These are phyloP conservation scores for Cettia cetti DNA, from an alignment of 2,113 vertebrate genomes.

Conservation along the genomic window DNA sequence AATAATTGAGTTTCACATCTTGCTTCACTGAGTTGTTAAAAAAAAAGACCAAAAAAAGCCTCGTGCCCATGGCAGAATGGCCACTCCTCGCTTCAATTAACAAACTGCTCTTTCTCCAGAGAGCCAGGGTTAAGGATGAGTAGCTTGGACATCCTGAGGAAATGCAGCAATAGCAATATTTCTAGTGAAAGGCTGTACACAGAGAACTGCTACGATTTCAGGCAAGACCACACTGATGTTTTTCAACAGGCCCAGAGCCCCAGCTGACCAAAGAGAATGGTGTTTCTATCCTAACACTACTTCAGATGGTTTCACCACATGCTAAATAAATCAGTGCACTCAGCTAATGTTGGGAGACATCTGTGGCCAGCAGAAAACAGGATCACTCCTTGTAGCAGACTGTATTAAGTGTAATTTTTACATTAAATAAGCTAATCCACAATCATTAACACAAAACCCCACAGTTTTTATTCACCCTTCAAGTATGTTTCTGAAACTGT, in stretches of 20 bases:
- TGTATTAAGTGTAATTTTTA: not conserved
- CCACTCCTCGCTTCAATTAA: not conserved
- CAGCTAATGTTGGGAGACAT: not conserved
- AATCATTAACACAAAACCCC: not conserved
- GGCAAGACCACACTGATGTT: not conserved
- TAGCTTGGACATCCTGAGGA: not conserved
- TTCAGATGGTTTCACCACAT: not conserved
- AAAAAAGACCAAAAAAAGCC: not conserved
- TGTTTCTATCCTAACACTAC: not conserved
- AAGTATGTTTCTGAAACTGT: not conserved
- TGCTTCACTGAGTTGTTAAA: not conserved
- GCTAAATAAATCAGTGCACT: not conserved
- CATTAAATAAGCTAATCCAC: not conserved
- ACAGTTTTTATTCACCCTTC: slow-evolving; percentile 27
- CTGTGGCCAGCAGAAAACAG: not conserved
- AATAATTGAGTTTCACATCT: not conserved
- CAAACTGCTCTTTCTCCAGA: not conserved
- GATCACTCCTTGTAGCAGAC: not conserved
- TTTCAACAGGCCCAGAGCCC: not conserved
- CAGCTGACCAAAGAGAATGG: not conserved
- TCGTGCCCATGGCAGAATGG: not conserved
- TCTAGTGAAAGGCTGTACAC: not conserved
- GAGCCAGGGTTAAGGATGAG: not conserved
- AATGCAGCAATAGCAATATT: not conserved
- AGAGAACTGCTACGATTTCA: not conserved